Base-by-base conservation (phyloP, 2,888 invertebrate species). In the Incurvaria masculella region DNA sequence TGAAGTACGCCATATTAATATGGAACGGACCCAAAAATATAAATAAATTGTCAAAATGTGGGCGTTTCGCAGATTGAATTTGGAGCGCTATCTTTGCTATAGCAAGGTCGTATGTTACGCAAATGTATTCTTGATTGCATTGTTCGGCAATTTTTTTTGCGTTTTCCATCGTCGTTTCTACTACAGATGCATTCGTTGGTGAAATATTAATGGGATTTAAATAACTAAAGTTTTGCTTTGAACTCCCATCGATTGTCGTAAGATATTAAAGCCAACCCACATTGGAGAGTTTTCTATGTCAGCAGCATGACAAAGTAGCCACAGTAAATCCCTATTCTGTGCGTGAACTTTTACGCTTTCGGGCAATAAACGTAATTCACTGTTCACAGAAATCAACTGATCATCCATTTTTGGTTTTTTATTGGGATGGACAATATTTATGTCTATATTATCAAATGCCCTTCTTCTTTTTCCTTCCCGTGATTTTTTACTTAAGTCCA, bases 131-230 rank as follows among this genome's bases (percentile, higher is more conserved):
- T 51, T 57, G 52, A 26, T 54, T 39, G 45, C 53, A 54, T 51
- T 61, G 58, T 21, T 48, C 39, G 44, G 55, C 54, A 46, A 58
- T 55, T 51, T 55, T 49, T 48, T 52, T 23, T 42, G 49, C 50
- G 49, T 52, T 54, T 47, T 45, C 43, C 55, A 61, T 55, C 16
- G 60, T 62, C 49, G 56, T 56, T 20, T 51, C 39, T 39, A 59
- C 59, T 20, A 58, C 57, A 26, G 57, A 48, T 44, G 40, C 46
- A 49, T 57, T 51, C 10, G 61, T 61, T n/a, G 61, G 60, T 11
- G 61, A 61, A 46, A 40, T 20, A 53, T 62, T 60, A 16, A 61
- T 60, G 6, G 58, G 57, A 45, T 58, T 57, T 5, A 60, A 47
- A 50, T 62, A 60, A 17, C 57, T 53, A 44, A 61, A 49, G 46